These are phyloP conservation scores for Dermatemys mawii DNA, from an alignment of 2,113 vertebrate species.

Conservation along the genomic window DNA sequence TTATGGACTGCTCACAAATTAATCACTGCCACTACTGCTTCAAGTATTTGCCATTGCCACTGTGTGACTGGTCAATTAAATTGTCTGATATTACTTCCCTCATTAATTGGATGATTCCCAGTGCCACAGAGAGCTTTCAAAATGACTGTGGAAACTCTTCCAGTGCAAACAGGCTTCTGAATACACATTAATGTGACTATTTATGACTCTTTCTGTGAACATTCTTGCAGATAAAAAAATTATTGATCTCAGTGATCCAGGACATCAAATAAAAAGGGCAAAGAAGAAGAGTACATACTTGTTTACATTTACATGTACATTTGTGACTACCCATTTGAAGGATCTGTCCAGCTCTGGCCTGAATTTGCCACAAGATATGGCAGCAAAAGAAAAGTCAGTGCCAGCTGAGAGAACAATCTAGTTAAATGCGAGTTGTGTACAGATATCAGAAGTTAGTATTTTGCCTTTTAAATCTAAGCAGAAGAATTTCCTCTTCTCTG, in stretches of 20 bases:
- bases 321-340: background rate
- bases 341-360: background rate
- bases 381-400: background rate
- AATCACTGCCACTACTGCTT: too few relatives aligned
- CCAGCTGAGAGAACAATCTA: background rate
- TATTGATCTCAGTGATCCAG: background rate
- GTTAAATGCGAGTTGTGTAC: background rate
- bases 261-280: background rate
- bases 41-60: too few relatives aligned
- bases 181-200: background rate
- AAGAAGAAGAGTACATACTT: background rate
- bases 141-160: background rate
- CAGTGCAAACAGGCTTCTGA: background rate
- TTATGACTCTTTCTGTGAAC: background rate
- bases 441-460: background rate
- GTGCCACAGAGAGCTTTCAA: slow-evolving; percentile 23
- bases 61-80: too few relatives aligned
- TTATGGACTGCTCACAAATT: too few relatives aligned
- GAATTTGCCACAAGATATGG: background rate
- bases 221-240: slow-evolving; percentile 17
- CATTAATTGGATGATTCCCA: too few relatives aligned
- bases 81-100: too few relatives aligned
- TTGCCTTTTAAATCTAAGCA: background rate
- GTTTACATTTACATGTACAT: background rate
- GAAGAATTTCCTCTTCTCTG: background rate